These are phyloP conservation scores for Euspilapteryx auroguttella DNA, from an alignment of 2,888 invertebrate genomes.

Conservation along the genomic window DNA sequence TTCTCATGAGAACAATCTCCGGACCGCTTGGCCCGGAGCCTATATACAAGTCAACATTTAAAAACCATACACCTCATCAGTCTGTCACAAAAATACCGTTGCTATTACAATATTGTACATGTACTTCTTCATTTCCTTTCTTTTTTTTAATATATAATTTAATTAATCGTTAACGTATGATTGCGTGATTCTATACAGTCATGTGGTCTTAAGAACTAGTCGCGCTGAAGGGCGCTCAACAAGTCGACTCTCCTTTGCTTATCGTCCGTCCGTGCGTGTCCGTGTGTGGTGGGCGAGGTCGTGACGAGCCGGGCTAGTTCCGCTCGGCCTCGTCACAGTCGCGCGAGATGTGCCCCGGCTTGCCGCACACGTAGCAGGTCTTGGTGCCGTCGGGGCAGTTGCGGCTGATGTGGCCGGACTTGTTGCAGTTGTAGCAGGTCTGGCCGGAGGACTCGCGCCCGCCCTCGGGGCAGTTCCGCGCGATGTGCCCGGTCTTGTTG, in stretches of 20 bases:
- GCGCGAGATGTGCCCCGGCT: slow-evolving; percentile 87
- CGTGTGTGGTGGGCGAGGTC: too few relatives aligned
- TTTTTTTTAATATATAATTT: slow-evolving; percentile 39
- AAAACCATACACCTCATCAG: slow-evolving; percentile 44
- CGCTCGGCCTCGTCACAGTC: slow-evolving; percentile 84
- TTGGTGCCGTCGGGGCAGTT: slow-evolving; percentile 85
- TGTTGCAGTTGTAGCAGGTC: slow-evolving; percentile 94
- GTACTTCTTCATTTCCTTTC: too few relatives aligned
- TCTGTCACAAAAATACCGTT: slow-evolving; percentile 20
- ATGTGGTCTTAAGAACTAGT: slow-evolving; percentile 39
- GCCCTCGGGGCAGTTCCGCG: slow-evolving; percentile 80
- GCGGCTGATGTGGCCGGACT: slow-evolving; percentile 88
- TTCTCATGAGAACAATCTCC: slow-evolving; percentile 55
- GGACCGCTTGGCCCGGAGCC: too few relatives aligned
- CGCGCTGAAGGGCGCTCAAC: slow-evolving; percentile 19
- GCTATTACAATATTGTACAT: slow-evolving; percentile 24
- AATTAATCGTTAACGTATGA: slow-evolving; percentile 23
- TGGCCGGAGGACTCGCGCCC: slow-evolving; percentile 66
- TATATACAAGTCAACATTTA: slow-evolving; percentile 51
- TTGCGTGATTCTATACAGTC: slow-evolving; percentile 35
- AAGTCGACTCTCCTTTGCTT: slow-evolving; percentile 53
- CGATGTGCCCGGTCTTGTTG: slow-evolving; percentile 92
- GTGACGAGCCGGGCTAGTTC: too few relatives aligned
- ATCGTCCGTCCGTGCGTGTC: slow-evolving; percentile 42
- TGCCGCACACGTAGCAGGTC: slow-evolving; percentile 92